A percentile compares a stretch with the other conserved stretches of the same genome.
These are phyloP conservation scores for Macropus fuliginosus DNA, from an alignment of 2,797 vertebrate genomes.

Conservation along the genomic window DNA sequence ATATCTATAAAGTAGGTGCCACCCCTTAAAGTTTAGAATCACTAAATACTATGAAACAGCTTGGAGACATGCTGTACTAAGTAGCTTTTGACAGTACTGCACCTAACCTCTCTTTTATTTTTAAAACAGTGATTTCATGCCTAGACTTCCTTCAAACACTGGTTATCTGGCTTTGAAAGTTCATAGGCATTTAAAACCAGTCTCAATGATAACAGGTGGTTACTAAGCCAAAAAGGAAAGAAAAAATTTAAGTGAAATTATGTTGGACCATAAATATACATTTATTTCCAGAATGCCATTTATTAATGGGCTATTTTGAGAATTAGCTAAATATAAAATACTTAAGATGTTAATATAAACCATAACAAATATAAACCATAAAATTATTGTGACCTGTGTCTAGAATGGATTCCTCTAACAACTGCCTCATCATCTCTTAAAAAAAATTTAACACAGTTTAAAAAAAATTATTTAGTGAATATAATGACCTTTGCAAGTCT, in stretches of 20 bases:
- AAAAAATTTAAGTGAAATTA: neutral
- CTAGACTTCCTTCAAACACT: neutral
- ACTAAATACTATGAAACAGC: neutral
- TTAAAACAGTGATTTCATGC: conserved; percentile 6
- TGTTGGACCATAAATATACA: neutral
- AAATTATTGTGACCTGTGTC: neutral
- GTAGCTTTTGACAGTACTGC: neutral
- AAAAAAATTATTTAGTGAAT: neutral
- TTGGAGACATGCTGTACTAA: neutral
- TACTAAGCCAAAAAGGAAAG: neutral
- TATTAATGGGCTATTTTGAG: neutral
- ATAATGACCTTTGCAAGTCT: neutral
- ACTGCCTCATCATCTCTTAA: neutral
- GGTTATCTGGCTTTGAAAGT: conserved; percentile 36
- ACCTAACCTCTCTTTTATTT: neutral
- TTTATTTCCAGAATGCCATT: neutral
- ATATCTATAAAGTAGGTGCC: conserved; percentile 4
- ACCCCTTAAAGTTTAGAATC: conserved; percentile 14
- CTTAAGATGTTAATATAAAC: neutral
- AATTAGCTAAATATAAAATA: neutral
- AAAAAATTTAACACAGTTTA: neutral
- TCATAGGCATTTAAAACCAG: conserved; percentile 35
- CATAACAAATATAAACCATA: neutral
- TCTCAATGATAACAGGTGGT: neutral
- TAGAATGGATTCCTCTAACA: neutral